phyloP scores from a whole-genome alignment of 2,888 invertebrate species.

The Drepanosiphum platanoidis region DNA sequence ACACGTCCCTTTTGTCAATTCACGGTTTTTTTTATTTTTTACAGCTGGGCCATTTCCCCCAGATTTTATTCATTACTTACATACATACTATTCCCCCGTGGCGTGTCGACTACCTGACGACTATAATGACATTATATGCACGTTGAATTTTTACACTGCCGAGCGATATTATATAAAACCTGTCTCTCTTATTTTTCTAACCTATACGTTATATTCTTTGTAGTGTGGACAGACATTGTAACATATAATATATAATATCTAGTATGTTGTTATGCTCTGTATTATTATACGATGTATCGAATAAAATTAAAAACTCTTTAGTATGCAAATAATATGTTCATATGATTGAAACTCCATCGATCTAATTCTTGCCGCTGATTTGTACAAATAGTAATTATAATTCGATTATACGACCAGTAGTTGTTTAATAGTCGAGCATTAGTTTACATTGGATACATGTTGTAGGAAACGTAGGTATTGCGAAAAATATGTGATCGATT shows the following conservation, averaged over 20 bases:
- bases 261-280: not conserved
- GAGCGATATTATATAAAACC: not conserved
- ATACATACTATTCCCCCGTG: not conserved
- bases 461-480: too few species aligned
- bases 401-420: too few species aligned
- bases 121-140: not conserved
- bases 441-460: too few species aligned
- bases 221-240: not conserved
- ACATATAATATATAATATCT: not conserved
- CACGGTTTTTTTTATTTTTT: not conserved
- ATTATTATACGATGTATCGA: not conserved
- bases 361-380: not conserved
- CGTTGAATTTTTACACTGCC: not conserved
- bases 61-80: slow-evolving; percentile 6
- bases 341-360: not conserved
- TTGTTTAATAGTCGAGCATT: too few species aligned
- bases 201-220: not conserved
- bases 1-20: slow-evolving; percentile 19
- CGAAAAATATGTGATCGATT: too few species aligned
- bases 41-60: slow-evolving; percentile 32
- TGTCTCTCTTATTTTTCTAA: not conserved
- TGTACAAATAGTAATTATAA: not conserved
- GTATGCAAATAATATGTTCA: not conserved
- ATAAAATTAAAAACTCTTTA: not conserved
- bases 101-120: not conserved